Evolutionary conservation across 2,797 vertebrate genomes (phyloP), one percentile per base, ranked within the genome.

Genomic region (Numenius phaeopus): DNA sequence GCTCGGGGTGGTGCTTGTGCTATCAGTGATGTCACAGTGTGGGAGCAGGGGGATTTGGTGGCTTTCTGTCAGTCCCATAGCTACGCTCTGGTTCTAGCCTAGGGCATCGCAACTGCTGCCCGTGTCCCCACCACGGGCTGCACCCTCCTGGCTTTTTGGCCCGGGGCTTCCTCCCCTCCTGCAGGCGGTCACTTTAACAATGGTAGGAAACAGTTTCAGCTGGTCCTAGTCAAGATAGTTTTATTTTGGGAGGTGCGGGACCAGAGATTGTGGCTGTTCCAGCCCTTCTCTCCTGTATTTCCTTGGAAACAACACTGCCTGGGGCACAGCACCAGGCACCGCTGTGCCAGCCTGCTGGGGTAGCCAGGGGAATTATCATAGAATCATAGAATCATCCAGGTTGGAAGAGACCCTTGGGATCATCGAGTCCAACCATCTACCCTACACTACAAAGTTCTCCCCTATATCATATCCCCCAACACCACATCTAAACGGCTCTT

Each of bases 21-120:
- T 23, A 18, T 23, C 10, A 21, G 54, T 89, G 95, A 94, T 72
- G 75, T 94, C 96, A 92, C 0, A 95, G 82, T 83, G 75, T 13
- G 20, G 24, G 44, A 75, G 8, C 27, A 54, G 29, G 8, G 20
- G 26, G 5, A 62, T 70, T 34, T 67, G 61, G 27, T 76, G 39
- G 7, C 71, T 72, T 80, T 42, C 39, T 55, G 9, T 18, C 49
- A 40, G 37, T 22, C 10, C 39, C 29, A 66, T 0, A 23, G 69
- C 47, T 29, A 22, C 0, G 1, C 20, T 23, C 22, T 21, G 19
- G 11, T 46, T 32, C 54, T 29, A 34, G 5, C 14, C 15, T 6
- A 59, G 46, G 32, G 29, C 40, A 32, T 10, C 42, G 30, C 5
- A 34, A 19, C 21, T 50, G 8, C 14, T 58, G 46, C 37, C 30